Evolutionary conservation across 2,888 invertebrate genomes (phyloP), one percentile per base, ranked within the genome.

Genomic region (Ophraella communa): DNA sequence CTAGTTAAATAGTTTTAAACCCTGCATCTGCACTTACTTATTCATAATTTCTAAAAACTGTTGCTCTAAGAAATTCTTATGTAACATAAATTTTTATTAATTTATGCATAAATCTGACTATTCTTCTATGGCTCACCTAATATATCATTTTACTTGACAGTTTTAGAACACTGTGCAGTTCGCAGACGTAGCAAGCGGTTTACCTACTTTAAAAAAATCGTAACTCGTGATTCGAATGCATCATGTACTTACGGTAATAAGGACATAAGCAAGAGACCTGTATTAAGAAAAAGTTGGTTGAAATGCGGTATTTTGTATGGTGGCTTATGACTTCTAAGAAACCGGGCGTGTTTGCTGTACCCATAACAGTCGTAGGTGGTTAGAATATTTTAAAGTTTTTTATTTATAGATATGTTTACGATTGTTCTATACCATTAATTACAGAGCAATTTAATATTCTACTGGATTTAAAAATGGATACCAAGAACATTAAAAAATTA

Each of bases 291-390:
- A 49, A 33, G 35, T 35, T 33, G 35, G 17, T 23, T 58, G n/a
- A n/a, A n/a, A n/a, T 58, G 39, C 58, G 58, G 49, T 58, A 49
- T 58, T 51, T 39, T 56, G 27, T 17, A 45, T 30, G 21, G 56
- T 56, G 56, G 45, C 45, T 56, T 56, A 56, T 56, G 56, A 39
- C 42, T 59, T 59, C 59, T 42, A 27, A 51, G 59, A 59, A 59
- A 51, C 52, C 51, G 30, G 58, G 58, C 49, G 58, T 58, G 58
- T 58, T 58, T 35, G 11, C 20, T 51, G 10, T 51, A 21, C 23
- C 18, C 27, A 39, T 27, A 49, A 18, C 39, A 27, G 11, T 17
- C 17, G 51, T 59, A 59, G 39, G 51, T 51, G 42, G 23, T 51
- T 59, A 14, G 39, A 59, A 52, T 56, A 56, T 30, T 14, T 23